A percentile compares a stretch with the other conserved stretches of the same genome.
phyloP scores from a whole-genome alignment of 2,113 vertebrate genomes.

The Tragelaphus buxtoni region DNA sequence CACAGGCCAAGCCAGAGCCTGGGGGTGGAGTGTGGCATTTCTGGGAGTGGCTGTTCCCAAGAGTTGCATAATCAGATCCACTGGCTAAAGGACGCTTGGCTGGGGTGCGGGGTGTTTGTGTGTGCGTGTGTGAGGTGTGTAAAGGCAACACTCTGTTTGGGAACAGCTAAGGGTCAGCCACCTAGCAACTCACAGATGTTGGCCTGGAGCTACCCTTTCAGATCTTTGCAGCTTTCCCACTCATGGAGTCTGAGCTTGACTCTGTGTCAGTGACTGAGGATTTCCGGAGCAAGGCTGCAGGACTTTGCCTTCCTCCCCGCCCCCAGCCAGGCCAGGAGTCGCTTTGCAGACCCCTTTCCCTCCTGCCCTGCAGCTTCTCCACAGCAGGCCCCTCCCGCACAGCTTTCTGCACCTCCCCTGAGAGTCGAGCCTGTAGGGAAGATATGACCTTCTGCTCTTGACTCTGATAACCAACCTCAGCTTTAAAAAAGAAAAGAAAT shows the following conservation, averaged over 20 bases:
- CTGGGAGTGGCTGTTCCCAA: background rate
- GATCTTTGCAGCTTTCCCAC: background rate
- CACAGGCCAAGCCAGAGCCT: background rate
- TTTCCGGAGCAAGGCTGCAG: background rate
- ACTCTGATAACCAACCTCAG: background rate
- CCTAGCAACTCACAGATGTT: conserved; percentile 16
- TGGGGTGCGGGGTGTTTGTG: background rate
- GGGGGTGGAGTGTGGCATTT: conserved; percentile 39
- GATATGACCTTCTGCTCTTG: background rate
- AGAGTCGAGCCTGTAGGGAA: background rate
- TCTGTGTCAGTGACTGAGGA: background rate
- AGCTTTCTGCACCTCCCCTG: background rate
- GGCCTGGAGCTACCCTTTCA: background rate
- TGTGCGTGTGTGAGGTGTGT: background rate
- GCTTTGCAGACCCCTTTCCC: background rate
- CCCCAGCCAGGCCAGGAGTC: background rate
- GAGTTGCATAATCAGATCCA: conserved; percentile 32
- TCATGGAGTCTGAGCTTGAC: background rate
- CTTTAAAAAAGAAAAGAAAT: background rate
- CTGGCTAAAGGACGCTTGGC: background rate
- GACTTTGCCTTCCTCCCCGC: background rate
- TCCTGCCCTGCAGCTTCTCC: background rate
- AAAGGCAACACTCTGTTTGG: conserved; percentile 21
- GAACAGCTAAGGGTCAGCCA: conserved; percentile 10
- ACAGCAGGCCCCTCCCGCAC: fast-evolving